Evolutionary conservation across 2,113 vertebrate genomes (phyloP).

Genomic region (Sterrhoptilus dennistouni): DNA sequence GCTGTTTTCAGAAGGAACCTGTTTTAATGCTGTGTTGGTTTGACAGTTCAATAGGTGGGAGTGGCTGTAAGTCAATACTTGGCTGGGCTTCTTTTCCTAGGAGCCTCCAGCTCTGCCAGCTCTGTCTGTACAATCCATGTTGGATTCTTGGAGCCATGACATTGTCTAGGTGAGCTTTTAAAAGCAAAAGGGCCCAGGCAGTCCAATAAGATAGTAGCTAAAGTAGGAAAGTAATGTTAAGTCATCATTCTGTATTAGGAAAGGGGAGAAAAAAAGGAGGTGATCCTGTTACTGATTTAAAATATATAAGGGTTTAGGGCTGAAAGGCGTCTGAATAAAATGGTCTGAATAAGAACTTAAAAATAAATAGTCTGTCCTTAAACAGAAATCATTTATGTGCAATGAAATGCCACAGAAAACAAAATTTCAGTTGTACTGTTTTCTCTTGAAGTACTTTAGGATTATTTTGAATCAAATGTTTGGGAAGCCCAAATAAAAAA

Average conservation of each 20-base stretch:
- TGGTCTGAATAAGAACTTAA: neutral
- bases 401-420: neutral
- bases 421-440: neutral
- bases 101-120: neutral
- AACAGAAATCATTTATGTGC: neutral
- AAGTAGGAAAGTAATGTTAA: neutral
- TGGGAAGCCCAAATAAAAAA: neutral
- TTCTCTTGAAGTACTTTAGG: neutral
- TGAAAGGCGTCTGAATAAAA: neutral
- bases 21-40: conserved; percentile 10
- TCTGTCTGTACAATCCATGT: neutral
- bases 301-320: neutral
- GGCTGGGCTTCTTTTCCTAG: neutral
- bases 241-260: neutral
- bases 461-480: neutral
- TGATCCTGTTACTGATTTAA: neutral
- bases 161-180: neutral
- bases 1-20: conserved; percentile 15
- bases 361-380: neutral
- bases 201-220: neutral
- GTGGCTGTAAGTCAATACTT: conserved; percentile 58
- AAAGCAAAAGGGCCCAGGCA: neutral
- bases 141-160: neutral
- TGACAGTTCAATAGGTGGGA: conserved; percentile 55
- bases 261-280: rapidly evolving